phyloP scores from a whole-genome alignment of 1,140 invertebrate species.

The Theocolax elegans region DNA sequence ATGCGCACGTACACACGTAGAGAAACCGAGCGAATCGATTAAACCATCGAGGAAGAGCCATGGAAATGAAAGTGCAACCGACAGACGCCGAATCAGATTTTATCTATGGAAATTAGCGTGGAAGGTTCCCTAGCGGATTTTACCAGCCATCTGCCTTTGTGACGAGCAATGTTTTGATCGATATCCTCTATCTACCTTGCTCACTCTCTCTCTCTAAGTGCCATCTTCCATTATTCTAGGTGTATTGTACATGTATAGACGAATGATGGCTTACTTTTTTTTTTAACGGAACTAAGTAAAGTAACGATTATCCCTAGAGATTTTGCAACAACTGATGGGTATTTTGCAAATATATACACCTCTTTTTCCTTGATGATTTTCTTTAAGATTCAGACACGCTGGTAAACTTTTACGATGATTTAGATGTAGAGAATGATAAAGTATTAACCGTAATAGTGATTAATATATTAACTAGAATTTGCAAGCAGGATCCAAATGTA shows the following conservation, averaged over 20 bases:
- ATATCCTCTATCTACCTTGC: too few species aligned
- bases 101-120: slow-evolving; percentile 32
- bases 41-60: slow-evolving; percentile 18
- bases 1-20: too few species aligned
- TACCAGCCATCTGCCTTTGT: slow-evolving; percentile 11
- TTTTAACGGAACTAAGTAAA: not conserved
- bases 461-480: too few species aligned
- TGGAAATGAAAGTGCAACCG: slow-evolving; percentile 18
- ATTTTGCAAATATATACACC: too few species aligned
- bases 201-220: slow-evolving; percentile 19
- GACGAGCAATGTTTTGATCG: slow-evolving; percentile 16
- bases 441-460: too few species aligned
- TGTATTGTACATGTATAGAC: not conserved
- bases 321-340: not conserved
- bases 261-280: slow-evolving; percentile 6
- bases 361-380: too few species aligned
- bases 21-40: not conserved
- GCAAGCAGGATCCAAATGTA: too few species aligned
- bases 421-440: too few species aligned
- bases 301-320: not conserved
- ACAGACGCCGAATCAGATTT: slow-evolving; percentile 26
- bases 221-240: slow-evolving; percentile 20
- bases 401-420: too few species aligned
- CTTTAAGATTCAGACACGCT: too few species aligned
- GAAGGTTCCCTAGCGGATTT: not conserved